Evolutionary conservation across 2,888 invertebrate genomes (phyloP).

Genomic region (Aphodius sticticus): DNA sequence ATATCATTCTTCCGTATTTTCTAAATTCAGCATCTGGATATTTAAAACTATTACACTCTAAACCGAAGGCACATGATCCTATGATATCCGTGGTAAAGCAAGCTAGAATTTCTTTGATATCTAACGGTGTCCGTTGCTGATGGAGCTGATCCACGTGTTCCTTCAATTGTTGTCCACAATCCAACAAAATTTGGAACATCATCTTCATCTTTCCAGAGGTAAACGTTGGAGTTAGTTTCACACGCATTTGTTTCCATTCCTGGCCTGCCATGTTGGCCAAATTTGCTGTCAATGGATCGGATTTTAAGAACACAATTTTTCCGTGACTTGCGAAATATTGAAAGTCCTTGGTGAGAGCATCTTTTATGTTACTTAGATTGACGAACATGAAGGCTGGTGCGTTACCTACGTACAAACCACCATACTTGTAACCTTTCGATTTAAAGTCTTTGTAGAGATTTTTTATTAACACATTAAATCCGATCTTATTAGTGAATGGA

Average conservation of each 20-base stretch:
- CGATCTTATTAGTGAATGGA: neutral
- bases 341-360: too few relatives aligned
- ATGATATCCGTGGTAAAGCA: too few relatives aligned
- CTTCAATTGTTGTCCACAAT: conserved; percentile 5
- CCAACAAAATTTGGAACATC: too few relatives aligned
- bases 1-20: conserved; percentile 49
- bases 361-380: too few relatives aligned
- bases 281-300: neutral
- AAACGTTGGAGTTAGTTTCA: too few relatives aligned
- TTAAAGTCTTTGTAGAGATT: neutral
- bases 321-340: neutral
- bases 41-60: conserved; percentile 54
- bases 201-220: too few relatives aligned
- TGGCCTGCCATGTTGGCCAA: neutral
- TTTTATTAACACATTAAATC: neutral
- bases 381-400: too few relatives aligned
- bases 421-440: neutral
- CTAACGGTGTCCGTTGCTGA: neutral
- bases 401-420: neutral
- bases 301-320: neutral
- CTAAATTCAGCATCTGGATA: conserved; percentile 52
- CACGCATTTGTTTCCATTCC: conserved; percentile 9
- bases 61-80: conserved; percentile 57
- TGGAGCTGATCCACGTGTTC: neutral
- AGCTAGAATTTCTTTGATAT: too few relatives aligned